phyloP scores from a whole-genome alignment of 2,113 vertebrate genomes.

The Oryzias javanicus region DNA sequence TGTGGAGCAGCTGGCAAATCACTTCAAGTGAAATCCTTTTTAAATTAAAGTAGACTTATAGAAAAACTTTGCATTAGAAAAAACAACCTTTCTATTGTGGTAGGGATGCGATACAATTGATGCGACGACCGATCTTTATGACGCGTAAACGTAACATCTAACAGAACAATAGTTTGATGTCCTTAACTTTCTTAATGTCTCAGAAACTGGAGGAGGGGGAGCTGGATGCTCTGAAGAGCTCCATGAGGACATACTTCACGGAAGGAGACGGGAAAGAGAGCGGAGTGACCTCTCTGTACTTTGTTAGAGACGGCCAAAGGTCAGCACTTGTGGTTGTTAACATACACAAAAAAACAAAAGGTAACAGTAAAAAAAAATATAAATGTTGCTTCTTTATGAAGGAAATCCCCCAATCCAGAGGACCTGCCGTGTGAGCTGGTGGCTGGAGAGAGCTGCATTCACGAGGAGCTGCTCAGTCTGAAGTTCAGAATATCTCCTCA shows the following conservation, averaged over 20 bases:
- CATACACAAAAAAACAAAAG: no score
- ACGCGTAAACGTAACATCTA: no score
- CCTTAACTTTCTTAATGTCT: background rate
- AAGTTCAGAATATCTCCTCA: slow-evolving; percentile 93
- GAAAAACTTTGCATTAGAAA: no score
- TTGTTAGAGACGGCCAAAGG: slow-evolving; percentile 93
- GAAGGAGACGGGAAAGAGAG: slow-evolving; percentile 84
- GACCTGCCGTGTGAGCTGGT: slow-evolving; percentile 89
- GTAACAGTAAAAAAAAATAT: no score
- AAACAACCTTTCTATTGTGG: no score
- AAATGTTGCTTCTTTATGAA: slow-evolving; percentile 34
- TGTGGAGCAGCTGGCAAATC: no score
- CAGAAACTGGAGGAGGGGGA: slow-evolving; percentile 87
- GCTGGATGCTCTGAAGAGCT: slow-evolving; percentile 77
- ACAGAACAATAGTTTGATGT: no score
- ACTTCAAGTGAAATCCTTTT: no score
- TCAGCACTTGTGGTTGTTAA: slow-evolving; percentile 32
- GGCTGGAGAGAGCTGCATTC: slow-evolving; percentile 85
- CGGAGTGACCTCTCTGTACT: slow-evolving; percentile 89
- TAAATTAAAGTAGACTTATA: no score
- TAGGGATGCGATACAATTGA: no score
- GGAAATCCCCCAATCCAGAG: slow-evolving; percentile 87
- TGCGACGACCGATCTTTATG: no score
- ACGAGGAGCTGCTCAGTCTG: slow-evolving; percentile 89
- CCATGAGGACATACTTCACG: slow-evolving; percentile 82